Evolutionary conservation across 2,888 invertebrate species (phyloP), one percentile per base, ranked within the genome.

Genomic region (Melanophora roralis): DNA sequence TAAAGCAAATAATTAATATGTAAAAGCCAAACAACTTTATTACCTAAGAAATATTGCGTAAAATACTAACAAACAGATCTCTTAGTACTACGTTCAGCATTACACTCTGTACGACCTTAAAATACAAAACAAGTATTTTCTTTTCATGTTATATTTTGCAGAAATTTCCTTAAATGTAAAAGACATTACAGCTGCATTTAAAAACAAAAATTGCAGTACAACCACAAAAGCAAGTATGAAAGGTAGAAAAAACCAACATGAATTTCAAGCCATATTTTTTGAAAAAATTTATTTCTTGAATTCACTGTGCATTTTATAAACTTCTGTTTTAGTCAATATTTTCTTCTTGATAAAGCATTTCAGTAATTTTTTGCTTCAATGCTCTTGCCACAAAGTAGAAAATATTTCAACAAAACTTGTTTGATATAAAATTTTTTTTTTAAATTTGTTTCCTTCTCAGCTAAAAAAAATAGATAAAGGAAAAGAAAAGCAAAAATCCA

Each of bases 321-420:
- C 78, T 67, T 55, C 38, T 23, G 53, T 55, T 55, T 60, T 47
- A 55, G n/a, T n/a, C n/a, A 55, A 60, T 62, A 57, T 27, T 53
- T 51, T 62, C 19, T 68, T 49, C 38, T 40, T 27, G 47, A 64
- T 55, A 65, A 64, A 51, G 64, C 53, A 79, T 60, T 47, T 71
- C 65, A 53, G 53, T 53, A 79, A 75, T 79, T 79, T 78, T 67
- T 74, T 75, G 64, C 80, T 59, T 77, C 68, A 81, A 21, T 64
- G 45, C 53, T 45, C 45, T 6, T 53, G 53, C 47, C 43, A 74
- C 67, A 62, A 59, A 65, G 38, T 69, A 67, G 38, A 55, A 38
- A 62, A 57, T 9, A 36, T 51, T 14, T 19, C 12, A 8, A 36
- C 47, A 57, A 47, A 65, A 32, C 40, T 12, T 16, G 32, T 45